A percentile compares a stretch with the other conserved stretches of the same genome.
Conservation (phyloP, 2,797 vertebrate genomes). For the Hapalemur alaotrensis region DNA sequence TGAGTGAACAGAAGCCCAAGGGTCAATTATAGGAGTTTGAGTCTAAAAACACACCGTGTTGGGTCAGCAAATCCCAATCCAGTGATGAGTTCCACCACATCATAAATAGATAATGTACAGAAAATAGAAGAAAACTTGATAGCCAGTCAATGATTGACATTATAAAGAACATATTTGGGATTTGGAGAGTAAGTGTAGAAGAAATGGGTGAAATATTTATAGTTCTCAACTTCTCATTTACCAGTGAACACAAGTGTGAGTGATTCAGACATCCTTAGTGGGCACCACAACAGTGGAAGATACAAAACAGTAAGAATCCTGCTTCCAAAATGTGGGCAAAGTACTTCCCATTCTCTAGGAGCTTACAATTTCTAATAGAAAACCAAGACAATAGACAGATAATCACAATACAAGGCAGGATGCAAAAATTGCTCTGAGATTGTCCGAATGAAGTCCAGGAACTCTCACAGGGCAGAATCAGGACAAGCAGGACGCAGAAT, state of each 20-base stretch:
- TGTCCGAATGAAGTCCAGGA: neutral
- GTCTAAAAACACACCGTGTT: slow-evolving; percentile 63
- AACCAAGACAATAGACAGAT: neutral
- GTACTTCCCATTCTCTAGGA: neutral
- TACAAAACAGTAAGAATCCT: neutral
- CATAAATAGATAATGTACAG: slow-evolving; percentile 71
- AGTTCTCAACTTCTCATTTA: slow-evolving; percentile 72
- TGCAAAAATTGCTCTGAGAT: neutral
- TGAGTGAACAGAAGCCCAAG: slow-evolving; percentile 62
- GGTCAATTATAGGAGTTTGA: slow-evolving; percentile 70
- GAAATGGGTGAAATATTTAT: slow-evolving; percentile 75
- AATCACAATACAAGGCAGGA: neutral
- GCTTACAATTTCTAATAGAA: slow-evolving; percentile 14
- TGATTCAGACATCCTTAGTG: slow-evolving; percentile 18
- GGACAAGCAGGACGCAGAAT: neutral
- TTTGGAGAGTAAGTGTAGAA: slow-evolving; percentile 65
- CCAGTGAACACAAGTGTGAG: slow-evolving; percentile 18
- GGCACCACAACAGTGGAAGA: neutral
- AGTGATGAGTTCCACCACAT: slow-evolving; percentile 56
- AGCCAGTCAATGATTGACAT: slow-evolving; percentile 69
- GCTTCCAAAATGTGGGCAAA: neutral
- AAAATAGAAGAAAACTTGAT: slow-evolving; percentile 63
- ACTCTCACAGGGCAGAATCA: neutral
- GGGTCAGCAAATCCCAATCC: slow-evolving; percentile 61
- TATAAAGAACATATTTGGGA: slow-evolving; percentile 70